Conservation (phyloP, 2,888 invertebrate species). For the Lamproptera curius region DNA sequence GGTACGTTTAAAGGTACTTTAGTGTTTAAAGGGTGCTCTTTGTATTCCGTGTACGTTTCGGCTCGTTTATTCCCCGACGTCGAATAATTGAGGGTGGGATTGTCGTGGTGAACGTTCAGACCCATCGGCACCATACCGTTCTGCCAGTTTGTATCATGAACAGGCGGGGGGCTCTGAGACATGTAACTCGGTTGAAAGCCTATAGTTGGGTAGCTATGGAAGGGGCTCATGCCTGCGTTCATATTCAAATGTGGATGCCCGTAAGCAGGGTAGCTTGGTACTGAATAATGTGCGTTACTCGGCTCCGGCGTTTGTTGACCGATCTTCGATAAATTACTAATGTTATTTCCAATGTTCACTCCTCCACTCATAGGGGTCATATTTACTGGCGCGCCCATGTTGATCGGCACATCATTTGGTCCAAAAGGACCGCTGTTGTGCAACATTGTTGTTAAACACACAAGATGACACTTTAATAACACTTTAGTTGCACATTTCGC, state of each 20-base stretch:
- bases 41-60: slow-evolving; percentile 23
- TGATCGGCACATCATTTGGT: slow-evolving; percentile 52
- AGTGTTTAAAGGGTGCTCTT: slow-evolving; percentile 23
- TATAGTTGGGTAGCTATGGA: slow-evolving; percentile 43
- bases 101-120: slow-evolving; percentile 43
- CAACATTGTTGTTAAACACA: slow-evolving; percentile 44
- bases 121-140: slow-evolving; percentile 51
- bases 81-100: slow-evolving; percentile 11
- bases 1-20: slow-evolving; percentile 44
- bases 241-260: slow-evolving; percentile 39
- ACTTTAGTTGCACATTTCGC: slow-evolving; percentile 23
- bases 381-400: slow-evolving; percentile 49
- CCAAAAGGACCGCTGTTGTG: slow-evolving; percentile 62
- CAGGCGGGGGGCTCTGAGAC: slow-evolving; percentile 32
- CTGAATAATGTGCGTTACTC: slow-evolving; percentile 39
- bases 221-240: slow-evolving; percentile 40
- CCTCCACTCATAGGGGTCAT: slow-evolving; percentile 44
- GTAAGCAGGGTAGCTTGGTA: slow-evolving; percentile 46
- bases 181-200: slow-evolving; percentile 39
- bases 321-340: slow-evolving; percentile 51
- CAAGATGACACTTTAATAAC: slow-evolving; percentile 23
- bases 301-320: slow-evolving; percentile 40
- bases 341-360: slow-evolving; percentile 46
- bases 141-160: slow-evolving; percentile 39
- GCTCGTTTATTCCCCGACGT: slow-evolving; percentile 12